Evolutionary conservation across 1,140 invertebrate genomes (phyloP), one percentile per base, ranked within the genome.

Genomic region (Drosophila fuyamai): DNA sequence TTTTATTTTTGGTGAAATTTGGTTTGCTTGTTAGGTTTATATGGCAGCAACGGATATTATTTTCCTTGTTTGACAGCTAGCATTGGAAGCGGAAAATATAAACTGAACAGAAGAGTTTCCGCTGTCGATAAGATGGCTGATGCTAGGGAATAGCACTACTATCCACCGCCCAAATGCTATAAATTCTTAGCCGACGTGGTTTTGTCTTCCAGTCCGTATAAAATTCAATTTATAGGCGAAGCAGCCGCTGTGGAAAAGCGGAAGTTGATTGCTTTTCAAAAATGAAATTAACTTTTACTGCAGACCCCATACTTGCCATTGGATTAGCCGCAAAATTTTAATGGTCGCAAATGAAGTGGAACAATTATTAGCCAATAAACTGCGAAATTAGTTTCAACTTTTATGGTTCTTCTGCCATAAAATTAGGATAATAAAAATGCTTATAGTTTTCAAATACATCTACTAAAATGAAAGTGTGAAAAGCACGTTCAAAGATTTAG

Each of bases 11-110:
- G 23, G 18, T 12, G 48, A 65, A 79, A 74, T 79, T 74, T 79
- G 35, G 46, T 66, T 73, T 67, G 44, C 55, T 73, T 79, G 76
- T 54, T 60, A 41, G 44, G 16, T 36, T 48, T 55, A 46, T 47
- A 4, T 36, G 46, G 27, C 74, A 70, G 57, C 47, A 70, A 35
- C 71, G 78, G 62, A 76, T 80, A 80, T 80, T 80, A 81, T 78
- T 59, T 78, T 66, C 43, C 40, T 59, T n/a, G 44, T 27, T 14
- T 43, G 79, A 78, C 74, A 74, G 54, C 48, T 44, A 23, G 50
- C 70, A 36, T 35, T 58, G 29, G 57, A 48, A 40, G 32, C 14
- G 40, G 57, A 16, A 61, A 36, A 35, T 36, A 62, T 53, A 43
- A 46, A 29, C 46, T 35, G 14, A 44, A 48, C 40, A n/a, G 18